Evolutionary conservation across 2,888 invertebrate genomes (phyloP).

Genomic region (Hedychridium roseum): DNA sequence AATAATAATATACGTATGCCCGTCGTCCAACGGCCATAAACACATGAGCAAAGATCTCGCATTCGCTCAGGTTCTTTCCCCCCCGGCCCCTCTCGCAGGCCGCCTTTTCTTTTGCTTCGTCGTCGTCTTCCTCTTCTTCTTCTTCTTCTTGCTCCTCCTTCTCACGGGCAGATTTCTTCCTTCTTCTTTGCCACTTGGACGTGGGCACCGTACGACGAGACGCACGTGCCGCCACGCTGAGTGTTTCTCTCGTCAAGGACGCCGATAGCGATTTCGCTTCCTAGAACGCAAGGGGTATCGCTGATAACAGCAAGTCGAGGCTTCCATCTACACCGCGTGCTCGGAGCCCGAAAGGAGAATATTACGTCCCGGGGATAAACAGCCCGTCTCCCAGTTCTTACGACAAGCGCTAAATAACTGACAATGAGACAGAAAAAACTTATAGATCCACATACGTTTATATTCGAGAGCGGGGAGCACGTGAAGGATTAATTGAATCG

Average conservation of each 20-base stretch:
- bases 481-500: no score
- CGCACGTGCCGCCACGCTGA: slow-evolving; percentile 26
- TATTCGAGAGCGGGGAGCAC: no score
- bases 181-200: neutral
- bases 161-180: slow-evolving; percentile 11
- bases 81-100: neutral
- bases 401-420: no score
- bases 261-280: slow-evolving; percentile 47
- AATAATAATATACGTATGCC: slow-evolving; percentile 31
- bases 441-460: no score
- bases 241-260: slow-evolving; percentile 38
- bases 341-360: neutral
- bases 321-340: neutral
- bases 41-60: no score
- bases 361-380: no score
- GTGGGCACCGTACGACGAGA: neutral
- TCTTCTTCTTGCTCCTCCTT: neutral
- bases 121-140: slow-evolving; percentile 1
- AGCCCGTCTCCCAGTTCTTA: no score
- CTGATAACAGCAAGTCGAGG: slow-evolving; percentile 30
- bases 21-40: no score
- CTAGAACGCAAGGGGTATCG: slow-evolving; percentile 41
- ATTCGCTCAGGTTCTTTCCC: no score
- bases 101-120: neutral
- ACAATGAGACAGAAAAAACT: no score